Evolutionary conservation across 2,113 vertebrate genomes (phyloP).

Genomic region (Pholis gunnellus): DNA sequence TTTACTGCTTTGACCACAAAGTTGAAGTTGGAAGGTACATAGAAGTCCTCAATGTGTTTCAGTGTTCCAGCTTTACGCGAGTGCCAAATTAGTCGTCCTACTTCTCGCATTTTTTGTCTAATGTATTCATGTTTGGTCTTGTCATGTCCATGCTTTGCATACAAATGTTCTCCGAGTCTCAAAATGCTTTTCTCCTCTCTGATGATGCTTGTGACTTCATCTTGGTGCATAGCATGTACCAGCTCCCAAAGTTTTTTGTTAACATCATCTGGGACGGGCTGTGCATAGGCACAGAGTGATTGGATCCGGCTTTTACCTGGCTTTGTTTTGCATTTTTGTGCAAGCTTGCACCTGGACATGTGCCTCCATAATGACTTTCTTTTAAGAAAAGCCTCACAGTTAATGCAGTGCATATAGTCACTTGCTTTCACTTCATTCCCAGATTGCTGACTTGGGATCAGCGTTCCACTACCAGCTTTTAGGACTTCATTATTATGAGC

Average conservation of each 20-base stretch:
- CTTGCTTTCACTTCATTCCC: neutral
- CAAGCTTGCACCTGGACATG: conserved; percentile 42
- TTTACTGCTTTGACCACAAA: conserved; percentile 39
- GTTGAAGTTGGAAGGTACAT: conserved; percentile 29
- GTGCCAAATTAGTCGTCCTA: neutral
- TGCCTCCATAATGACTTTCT: conserved; percentile 37
- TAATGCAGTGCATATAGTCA: conserved; percentile 45
- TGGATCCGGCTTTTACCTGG: conserved; percentile 14
- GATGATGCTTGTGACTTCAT: conserved; percentile 35
- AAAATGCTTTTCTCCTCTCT: conserved; percentile 38
- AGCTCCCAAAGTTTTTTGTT: conserved; percentile 40
- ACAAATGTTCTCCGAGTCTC: conserved; percentile 33
- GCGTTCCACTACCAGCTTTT: conserved; percentile 26
- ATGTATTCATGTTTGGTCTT: conserved; percentile 44
- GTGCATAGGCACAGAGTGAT: conserved; percentile 22
- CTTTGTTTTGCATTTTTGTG: conserved; percentile 31
- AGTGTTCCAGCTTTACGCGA: neutral
- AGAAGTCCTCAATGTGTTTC: conserved; percentile 39
- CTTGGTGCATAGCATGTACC: conserved; percentile 33
- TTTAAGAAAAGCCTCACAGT: conserved; percentile 37
- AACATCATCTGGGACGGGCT: conserved; percentile 27
- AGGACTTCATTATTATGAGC: conserved; percentile 35
- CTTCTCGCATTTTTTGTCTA: conserved; percentile 32
- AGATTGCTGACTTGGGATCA: conserved; percentile 24
- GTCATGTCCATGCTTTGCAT: conserved; percentile 34